Base-by-base conservation (phyloP, 2,113 vertebrate species). In the Morone saxatilis region DNA sequence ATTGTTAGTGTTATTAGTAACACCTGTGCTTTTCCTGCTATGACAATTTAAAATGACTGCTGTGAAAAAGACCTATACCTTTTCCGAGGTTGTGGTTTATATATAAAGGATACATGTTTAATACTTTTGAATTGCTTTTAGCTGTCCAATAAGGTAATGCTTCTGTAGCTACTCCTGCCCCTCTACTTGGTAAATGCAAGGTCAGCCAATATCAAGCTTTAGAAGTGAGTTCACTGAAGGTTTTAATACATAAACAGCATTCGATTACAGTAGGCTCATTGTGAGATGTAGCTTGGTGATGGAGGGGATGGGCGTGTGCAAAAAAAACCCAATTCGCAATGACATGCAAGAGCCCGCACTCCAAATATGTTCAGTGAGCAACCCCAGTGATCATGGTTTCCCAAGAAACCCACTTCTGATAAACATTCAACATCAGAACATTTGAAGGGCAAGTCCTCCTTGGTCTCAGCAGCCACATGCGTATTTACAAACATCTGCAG, bases 401-500 rank as follows among this genome's bases (percentile, higher is more conserved):
- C 85, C 70, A 40, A 85, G 54, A 63, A 90, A 89, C 63, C 91
- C 92, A 88, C 91, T 88, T 92, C 87, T 91, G 84, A 89, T 88
- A 90, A 91, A 91, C 86, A 75, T 75, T 75, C 71, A 66, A 47
- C 83, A 79, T 83, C 62, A 69, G 60, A 85, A 31, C 65, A 85
- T 90, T 91, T 89, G 88, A 89, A 83, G 89, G 86, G 67, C 69
- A 65, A 40, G 78, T 80, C 88, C 65, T 85, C 78, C 12, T 41
- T 48, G 84, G 61, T 57, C 75, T 79, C 62, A 25, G 76, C 61
- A 41, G 86, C 89, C 71, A 13, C 51, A 31, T 56, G 86, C 43
- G 19, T 85, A 56, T 91, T 90, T 81, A 91, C 88, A 90, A 92
- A 92, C 89, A 93, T 91, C 89, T 89, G 92, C 76, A 84, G 71